Evolutionary conservation across 1,140 invertebrate genomes (phyloP), one percentile per base, ranked within the genome.

Genomic region (Ephestia elutella): DNA sequence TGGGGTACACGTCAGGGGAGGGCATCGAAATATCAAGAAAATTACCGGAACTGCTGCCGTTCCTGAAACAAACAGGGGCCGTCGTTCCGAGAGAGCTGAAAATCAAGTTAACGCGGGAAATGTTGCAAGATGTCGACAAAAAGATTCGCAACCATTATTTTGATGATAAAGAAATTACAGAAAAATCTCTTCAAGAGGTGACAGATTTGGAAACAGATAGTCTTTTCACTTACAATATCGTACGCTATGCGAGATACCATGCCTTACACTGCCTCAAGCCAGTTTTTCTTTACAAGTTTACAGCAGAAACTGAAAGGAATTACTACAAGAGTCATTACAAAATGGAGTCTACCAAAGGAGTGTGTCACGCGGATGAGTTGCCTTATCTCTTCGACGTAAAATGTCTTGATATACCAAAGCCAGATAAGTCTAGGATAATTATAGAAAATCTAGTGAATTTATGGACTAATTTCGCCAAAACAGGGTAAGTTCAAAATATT

Each of bases 321-420:
- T 75, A 68, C 44, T 73, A 71, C 15, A 88, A 86, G 62, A 76
- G 66, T 11, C 17, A 58, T 51, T 86, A 86, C 48, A 81, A 87
- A 19, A 80, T 88, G 78, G 67, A 83, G 11, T 51, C 56, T 5
- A 21, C 80, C n/a, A 44, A 68, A 25, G 86, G 83, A 1, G 82
- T 83, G 7, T 86, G 83, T 65, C 86, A 88, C 56, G 73, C 80
- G n/a, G 86, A 88, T 49, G 86, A 88, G 0, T 63, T 86, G 48
- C 70, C 66, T 0, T 88, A 88, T 59, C 57, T 82, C 0, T 88
- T 86, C 49, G 78, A 86, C 35, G 67, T 86, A 0, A 84, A 76
- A 0, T 75, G 75, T 28, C 30, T 82, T 38, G 62, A 80, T 50
- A 71, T 86, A 54, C 80, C 78, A 13, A 50, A 80, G 9, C 75